A percentile compares a stretch with the other conserved stretches of the same genome.
Evolutionary conservation across 2,888 invertebrate genomes (phyloP).

Genomic region (Hirtodrosophila cameraria): DNA sequence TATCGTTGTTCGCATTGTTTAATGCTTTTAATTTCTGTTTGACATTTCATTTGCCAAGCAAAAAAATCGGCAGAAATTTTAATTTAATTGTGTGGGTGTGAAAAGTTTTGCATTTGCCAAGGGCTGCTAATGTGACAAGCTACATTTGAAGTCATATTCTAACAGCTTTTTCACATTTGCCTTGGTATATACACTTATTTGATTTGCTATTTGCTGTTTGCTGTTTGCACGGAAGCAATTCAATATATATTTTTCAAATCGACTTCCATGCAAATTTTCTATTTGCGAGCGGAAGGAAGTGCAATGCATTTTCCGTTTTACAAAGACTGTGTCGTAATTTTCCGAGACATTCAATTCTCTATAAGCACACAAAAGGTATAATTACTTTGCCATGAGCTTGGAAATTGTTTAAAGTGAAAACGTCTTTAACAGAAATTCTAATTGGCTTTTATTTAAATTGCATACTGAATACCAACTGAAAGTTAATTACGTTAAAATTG

Average conservation of each 20-base stretch:
- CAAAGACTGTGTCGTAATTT: conserved; percentile 22
- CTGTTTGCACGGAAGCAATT: conserved; percentile 44
- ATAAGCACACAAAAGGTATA: not conserved
- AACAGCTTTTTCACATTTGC: conserved; percentile 3
- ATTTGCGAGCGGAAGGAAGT: conserved; percentile 64
- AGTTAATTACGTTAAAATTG: too few relatives aligned
- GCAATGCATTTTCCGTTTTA: conserved; percentile 52
- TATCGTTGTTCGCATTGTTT: conserved; percentile 59
- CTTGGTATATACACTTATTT: conserved; percentile 18
- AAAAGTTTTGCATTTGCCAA: conserved; percentile 33
- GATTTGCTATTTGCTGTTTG: conserved; percentile 43
- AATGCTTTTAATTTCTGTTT: conserved; percentile 68
- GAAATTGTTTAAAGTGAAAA: not conserved
- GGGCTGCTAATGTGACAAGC: conserved; percentile 22
- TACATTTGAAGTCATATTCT: conserved; percentile 5
- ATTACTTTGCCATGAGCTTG: not conserved
- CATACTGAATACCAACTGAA: too few relatives aligned
- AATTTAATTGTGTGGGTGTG: conserved; percentile 39
- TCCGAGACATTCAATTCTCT: conserved; percentile 14
- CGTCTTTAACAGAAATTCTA: not conserved
- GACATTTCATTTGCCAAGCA: conserved; percentile 60
- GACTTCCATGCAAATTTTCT: conserved; percentile 36
- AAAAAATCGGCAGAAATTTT: conserved; percentile 15
- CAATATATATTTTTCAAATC: conserved; percentile 33
- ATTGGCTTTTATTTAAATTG: not conserved